Base-by-base conservation (phyloP, 2,888 invertebrate genomes). In the Agrotis ipsilon region DNA sequence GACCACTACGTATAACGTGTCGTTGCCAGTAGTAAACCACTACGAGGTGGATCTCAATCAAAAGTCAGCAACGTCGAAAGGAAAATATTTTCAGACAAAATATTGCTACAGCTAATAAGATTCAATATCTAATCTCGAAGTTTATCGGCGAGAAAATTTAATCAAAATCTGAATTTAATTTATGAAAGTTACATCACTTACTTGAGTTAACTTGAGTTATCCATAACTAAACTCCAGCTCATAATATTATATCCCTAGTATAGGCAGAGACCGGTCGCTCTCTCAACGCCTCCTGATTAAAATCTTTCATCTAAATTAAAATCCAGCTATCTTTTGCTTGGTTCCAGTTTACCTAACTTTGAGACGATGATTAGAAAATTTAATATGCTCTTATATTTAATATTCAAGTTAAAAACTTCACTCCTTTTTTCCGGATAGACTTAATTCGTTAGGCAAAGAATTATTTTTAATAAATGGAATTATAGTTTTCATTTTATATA, bases 251-350 rank as follows among this genome's bases (percentile, higher is more conserved):
- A 77, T 80, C 66, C 27, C 19, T 48, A 46, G 46, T 43, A 45
- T 57, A 74, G 61, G 64, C 55, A 63, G 76, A 49, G 39, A 55
- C 54, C 19, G 59, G 54, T 46, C 21, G 57, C 58, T 80, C 77
- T 51, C 71, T 39, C 54, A 48, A 61, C 78, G 78, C 24, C 60
- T 70, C 4, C 54, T 77, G 78, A 78, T 78, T 78, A 78, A 78
- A 77, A 78, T 78, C 67, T 81, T 81, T 58, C 78, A 76, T 67
- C 78, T 71, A 72, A 67, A 77, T 78, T 71, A 77, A 81, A 77
- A 67, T 71, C 57, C 52, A 16, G 57, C 61, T 58, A 75, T 81
- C 61, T 71, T 63, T 51, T 61, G 67, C 60, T 64, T 6, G 57
- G 39, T 58, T 68, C 46, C 54, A 70, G 60, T 67, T 57, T 65